Percentiles rank a stretch among this genome's conserved stretches.
Evolutionary conservation across 2,888 invertebrate species (phyloP).

Genomic region (Tiliacea aurago): DNA sequence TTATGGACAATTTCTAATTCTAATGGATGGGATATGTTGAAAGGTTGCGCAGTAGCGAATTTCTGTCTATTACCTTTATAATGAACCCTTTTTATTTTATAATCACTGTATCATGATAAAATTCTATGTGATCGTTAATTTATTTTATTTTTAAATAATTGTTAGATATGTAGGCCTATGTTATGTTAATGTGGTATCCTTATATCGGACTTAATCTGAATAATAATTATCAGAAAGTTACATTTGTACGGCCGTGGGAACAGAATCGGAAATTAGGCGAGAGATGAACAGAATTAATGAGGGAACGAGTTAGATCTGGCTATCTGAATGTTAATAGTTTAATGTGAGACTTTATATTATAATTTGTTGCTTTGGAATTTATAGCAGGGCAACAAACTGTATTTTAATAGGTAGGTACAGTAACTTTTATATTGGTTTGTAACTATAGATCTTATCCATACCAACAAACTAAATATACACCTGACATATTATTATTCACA

Average conservation of each 20-base stretch:
- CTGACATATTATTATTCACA: no score
- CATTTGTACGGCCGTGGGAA: conserved; percentile 17
- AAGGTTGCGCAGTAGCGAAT: no score
- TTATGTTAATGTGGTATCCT: not conserved
- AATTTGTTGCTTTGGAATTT: not conserved
- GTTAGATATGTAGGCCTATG: not conserved
- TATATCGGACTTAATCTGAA: conserved; percentile 8
- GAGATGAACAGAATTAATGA: conserved; percentile 3
- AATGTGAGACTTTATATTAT: not conserved
- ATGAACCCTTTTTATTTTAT: no score
- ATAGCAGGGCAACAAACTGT: conserved; percentile 1
- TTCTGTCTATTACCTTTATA: no score
- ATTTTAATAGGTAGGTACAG: not conserved
- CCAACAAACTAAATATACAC: no score
- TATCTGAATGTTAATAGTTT: conserved; percentile 4
- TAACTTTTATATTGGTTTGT: not conserved
- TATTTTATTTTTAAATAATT: not conserved
- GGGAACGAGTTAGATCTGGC: not conserved
- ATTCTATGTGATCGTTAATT: no score
- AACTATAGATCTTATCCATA: not conserved
- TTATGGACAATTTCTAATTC: no score
- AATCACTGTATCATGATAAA: no score
- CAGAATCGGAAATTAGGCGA: conserved; percentile 2
- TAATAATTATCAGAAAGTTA: conserved; percentile 16
- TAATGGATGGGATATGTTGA: no score